These are phyloP conservation scores for Leptinotarsa texana DNA, from an alignment of 1,140 invertebrate genomes.

Conservation along the genomic window DNA sequence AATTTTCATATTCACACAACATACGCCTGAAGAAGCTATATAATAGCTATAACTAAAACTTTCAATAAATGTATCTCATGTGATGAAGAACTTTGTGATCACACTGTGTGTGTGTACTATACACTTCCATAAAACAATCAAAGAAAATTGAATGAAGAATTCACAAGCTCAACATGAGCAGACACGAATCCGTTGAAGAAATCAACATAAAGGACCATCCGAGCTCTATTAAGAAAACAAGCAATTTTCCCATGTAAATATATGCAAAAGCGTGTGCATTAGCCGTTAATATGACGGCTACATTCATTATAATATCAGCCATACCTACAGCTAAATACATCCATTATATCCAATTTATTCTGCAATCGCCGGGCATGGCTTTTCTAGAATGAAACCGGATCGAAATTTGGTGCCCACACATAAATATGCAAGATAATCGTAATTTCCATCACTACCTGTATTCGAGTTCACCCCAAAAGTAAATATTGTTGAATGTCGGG, in stretches of 20 bases:
- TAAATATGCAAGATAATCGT: neutral
- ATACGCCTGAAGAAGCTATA: too few relatives aligned
- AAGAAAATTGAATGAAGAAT: too few relatives aligned
- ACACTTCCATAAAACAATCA: too few relatives aligned
- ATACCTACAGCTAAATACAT: conserved; percentile 25
- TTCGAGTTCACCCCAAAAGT: too few relatives aligned
- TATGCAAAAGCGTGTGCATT: conserved; percentile 35
- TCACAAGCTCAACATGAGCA: neutral
- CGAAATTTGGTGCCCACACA: neutral
- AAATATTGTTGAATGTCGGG: too few relatives aligned
- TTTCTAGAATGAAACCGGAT: neutral
- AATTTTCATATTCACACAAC: too few relatives aligned
- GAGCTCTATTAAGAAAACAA: conserved; percentile 22
- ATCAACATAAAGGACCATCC: neutral
- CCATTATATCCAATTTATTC: conserved; percentile 9
- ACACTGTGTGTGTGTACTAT: too few relatives aligned
- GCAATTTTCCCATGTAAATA: conserved; percentile 31
- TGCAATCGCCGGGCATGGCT: neutral
- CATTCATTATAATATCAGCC: conserved; percentile 28
- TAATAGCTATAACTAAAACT: too few relatives aligned
- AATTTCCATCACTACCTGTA: too few relatives aligned
- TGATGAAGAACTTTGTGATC: too few relatives aligned
- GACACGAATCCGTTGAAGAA: conserved; percentile 1
- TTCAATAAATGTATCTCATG: too few relatives aligned
- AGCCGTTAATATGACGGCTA: conserved; percentile 32